phyloP scores from a whole-genome alignment of 2,888 invertebrate species.

The Gortyna flavago region DNA sequence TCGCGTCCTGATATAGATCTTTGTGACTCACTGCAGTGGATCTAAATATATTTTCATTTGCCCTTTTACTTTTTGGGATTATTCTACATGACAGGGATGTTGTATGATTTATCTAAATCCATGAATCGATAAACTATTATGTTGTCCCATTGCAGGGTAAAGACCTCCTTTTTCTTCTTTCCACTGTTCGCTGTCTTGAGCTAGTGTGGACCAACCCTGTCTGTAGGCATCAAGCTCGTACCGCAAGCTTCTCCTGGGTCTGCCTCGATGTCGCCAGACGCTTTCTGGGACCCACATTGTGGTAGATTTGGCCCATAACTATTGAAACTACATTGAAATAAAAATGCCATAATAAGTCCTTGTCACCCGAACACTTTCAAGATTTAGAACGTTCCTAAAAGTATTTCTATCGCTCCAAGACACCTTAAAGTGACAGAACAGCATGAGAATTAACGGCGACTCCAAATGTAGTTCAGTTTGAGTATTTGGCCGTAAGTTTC shows the following conservation, averaged over 20 bases:
- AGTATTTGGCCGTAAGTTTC: neutral
- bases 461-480: neutral
- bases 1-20: slow-evolving; percentile 53
- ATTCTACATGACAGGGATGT: slow-evolving; percentile 50
- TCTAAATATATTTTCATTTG: slow-evolving; percentile 63
- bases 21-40: slow-evolving; percentile 56
- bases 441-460: no score
- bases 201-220: neutral
- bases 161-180: neutral
- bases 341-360: neutral
- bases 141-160: neutral
- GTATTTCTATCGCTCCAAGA: neutral
- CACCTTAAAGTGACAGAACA: neutral
- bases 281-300: neutral
- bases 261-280: neutral
- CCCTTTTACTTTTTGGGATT: slow-evolving; percentile 57
- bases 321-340: neutral
- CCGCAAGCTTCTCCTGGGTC: neutral
- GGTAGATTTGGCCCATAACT: neutral
- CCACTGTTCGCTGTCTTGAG: neutral
- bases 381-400: neutral
- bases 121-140: neutral
- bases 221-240: neutral
- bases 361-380: neutral
- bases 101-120: neutral